Evolutionary conservation across 2,888 invertebrate genomes (phyloP).

Genomic region (Abscondita cerata): DNA sequence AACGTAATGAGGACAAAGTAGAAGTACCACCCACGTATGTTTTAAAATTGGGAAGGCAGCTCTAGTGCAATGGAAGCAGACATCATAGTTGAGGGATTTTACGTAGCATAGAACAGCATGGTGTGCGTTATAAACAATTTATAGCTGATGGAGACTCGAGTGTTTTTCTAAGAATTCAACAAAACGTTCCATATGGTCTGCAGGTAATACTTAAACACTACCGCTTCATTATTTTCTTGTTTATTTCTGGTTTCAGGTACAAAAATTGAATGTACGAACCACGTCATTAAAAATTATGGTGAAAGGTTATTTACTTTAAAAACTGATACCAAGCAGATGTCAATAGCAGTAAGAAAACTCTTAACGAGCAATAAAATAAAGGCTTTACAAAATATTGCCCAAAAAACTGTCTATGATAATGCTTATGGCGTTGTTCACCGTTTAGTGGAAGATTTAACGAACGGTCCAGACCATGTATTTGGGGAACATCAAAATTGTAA

Average conservation of each 20-base stretch:
- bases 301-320: not conserved
- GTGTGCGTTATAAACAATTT: slow-evolving; percentile 8
- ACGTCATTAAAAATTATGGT: slow-evolving; percentile 13
- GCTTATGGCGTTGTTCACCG: too few species aligned
- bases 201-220: not conserved
- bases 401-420: too few species aligned
- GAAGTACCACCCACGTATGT: too few species aligned
- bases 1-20: not conserved
- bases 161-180: slow-evolving; percentile 6
- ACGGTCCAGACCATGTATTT: too few species aligned
- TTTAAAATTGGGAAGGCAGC: slow-evolving; percentile 11
- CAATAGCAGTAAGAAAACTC: slow-evolving; percentile 1
- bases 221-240: not conserved
- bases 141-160: slow-evolving; percentile 11
- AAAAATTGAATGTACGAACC: slow-evolving; percentile 14
- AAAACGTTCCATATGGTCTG: slow-evolving; percentile 1
- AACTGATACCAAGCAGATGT: slow-evolving; percentile 6
- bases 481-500: too few species aligned
- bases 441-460: too few species aligned
- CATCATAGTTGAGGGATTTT: slow-evolving; percentile 8
- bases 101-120: not conserved
- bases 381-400: not conserved
- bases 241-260: not conserved
- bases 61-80: slow-evolving; percentile 7
- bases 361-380: not conserved